phyloP scores from a whole-genome alignment of 2,888 invertebrate genomes.

The Noctua comes region DNA sequence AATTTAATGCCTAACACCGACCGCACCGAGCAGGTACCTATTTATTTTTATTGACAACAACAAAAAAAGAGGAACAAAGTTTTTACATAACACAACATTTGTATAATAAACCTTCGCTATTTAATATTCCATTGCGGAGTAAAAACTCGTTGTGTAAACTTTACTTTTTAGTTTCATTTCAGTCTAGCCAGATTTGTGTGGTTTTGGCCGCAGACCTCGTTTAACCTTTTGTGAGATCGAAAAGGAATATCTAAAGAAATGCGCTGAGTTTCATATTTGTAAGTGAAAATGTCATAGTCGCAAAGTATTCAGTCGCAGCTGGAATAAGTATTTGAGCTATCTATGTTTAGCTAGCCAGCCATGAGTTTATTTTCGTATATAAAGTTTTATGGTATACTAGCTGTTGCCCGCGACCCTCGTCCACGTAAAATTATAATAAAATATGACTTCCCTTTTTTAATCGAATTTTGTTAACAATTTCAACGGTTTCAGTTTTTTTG shows the following conservation, averaged over 20 bases:
- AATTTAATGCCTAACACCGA: conserved; percentile 87
- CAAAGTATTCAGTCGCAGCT: conserved; percentile 24
- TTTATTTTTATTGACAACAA: conserved; percentile 86
- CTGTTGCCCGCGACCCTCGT: too few species aligned
- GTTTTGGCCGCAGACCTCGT: conserved; percentile 49
- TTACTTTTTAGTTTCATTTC: conserved; percentile 58
- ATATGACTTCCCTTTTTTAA: too few species aligned
- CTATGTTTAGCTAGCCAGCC: not conserved
- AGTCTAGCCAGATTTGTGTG: conserved; percentile 51
- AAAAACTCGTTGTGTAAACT: conserved; percentile 49
- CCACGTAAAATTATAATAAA: too few species aligned
- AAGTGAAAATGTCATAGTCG: conserved; percentile 46
- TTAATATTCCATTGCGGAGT: conserved; percentile 56
- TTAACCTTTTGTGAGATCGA: conserved; percentile 58
- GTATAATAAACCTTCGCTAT: conserved; percentile 54
- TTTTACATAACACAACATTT: conserved; percentile 56
- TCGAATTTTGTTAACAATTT: too few species aligned
- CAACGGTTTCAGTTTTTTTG: too few species aligned
- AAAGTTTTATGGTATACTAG: not conserved
- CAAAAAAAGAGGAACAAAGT: conserved; percentile 64
- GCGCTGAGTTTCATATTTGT: conserved; percentile 44
- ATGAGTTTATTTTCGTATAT: not conserved
- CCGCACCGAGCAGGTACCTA: conserved; percentile 82
- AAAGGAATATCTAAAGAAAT: conserved; percentile 57
- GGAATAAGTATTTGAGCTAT: conserved; percentile 13